A percentile compares a stretch with the other conserved stretches of the same genome.
phyloP scores from a whole-genome alignment of 2,113 vertebrate species.

The Ploceus nigricollis region DNA sequence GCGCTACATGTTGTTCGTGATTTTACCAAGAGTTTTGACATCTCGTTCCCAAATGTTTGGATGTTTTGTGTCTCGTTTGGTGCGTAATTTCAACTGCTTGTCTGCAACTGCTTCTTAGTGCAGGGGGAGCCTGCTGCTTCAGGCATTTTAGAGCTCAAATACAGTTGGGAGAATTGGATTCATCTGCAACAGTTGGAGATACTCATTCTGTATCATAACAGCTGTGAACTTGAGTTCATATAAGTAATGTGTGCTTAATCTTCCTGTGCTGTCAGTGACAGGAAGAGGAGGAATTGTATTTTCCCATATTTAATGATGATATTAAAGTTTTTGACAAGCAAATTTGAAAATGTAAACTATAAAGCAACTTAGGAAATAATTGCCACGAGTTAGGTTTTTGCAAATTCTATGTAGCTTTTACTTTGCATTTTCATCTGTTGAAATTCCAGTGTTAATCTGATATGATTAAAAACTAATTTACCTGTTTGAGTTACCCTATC shows the following conservation, averaged over 20 bases:
- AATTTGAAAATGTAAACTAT: neutral
- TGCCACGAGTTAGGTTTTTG: neutral
- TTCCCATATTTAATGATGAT: neutral
- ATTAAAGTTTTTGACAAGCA: neutral
- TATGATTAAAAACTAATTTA: neutral
- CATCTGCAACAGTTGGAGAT: conserved; percentile 35
- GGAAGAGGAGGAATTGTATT: conserved; percentile 3
- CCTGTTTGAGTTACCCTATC: neutral
- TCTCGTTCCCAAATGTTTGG: neutral
- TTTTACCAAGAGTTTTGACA: neutral
- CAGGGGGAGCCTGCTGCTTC: neutral
- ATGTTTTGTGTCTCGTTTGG: neutral
- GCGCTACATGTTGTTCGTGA: neutral
- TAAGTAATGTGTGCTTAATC: conserved; percentile 20
- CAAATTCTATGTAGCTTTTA: neutral
- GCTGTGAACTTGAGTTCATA: conserved; percentile 39
- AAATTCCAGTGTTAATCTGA: neutral
- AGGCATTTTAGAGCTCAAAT: neutral
- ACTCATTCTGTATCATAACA: neutral
- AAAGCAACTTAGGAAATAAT: neutral
- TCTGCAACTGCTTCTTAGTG: neutral
- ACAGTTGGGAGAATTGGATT: neutral
- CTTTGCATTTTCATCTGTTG: neutral
- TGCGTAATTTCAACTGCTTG: neutral
- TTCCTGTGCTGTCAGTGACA: neutral